Conservation (phyloP, 2,888 invertebrate genomes). For the Mycalesis mineus region DNA sequence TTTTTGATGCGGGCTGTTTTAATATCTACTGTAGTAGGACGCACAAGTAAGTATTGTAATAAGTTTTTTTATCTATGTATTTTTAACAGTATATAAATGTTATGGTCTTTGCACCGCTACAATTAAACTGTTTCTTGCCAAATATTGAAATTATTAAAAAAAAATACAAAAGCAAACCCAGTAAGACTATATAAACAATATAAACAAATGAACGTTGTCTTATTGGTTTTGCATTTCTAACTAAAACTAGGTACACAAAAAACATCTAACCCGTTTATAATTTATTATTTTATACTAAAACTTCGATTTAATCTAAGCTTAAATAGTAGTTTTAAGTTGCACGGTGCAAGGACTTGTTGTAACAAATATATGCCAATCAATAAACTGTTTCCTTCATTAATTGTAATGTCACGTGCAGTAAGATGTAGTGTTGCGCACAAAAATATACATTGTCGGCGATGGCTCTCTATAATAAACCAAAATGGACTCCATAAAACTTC, state of each 20-base stretch:
- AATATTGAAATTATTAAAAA: slow-evolving; percentile 17
- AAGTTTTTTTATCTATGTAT: slow-evolving; percentile 34
- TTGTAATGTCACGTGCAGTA: slow-evolving; percentile 22
- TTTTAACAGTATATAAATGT: slow-evolving; percentile 32
- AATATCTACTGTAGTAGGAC: slow-evolving; percentile 47
- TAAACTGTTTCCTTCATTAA: slow-evolving; percentile 1
- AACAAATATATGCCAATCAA: slow-evolving; percentile 18
- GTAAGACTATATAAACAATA: not conserved
- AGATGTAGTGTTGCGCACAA: slow-evolving; percentile 59
- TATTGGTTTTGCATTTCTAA: not conserved
- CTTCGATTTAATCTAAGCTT: slow-evolving; percentile 15
- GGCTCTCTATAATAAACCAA: slow-evolving; percentile 30
- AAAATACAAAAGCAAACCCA: not conserved
- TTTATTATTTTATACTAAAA: slow-evolving; percentile 3
- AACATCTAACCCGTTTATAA: slow-evolving; percentile 17
- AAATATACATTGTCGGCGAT: slow-evolving; percentile 47
- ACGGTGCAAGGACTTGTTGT: slow-evolving; percentile 24
- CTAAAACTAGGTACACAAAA: slow-evolving; percentile 1
- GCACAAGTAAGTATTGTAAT: slow-evolving; percentile 37
- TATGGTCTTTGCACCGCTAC: slow-evolving; percentile 39
- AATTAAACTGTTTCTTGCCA: slow-evolving; percentile 34
- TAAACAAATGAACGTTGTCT: not conserved
- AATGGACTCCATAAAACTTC: slow-evolving; percentile 61
- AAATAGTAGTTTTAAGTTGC: slow-evolving; percentile 19
- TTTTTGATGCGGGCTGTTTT: slow-evolving; percentile 50